These are phyloP conservation scores for Hecatera dysodea DNA, from an alignment of 2,888 invertebrate species.

Conservation along the genomic window DNA sequence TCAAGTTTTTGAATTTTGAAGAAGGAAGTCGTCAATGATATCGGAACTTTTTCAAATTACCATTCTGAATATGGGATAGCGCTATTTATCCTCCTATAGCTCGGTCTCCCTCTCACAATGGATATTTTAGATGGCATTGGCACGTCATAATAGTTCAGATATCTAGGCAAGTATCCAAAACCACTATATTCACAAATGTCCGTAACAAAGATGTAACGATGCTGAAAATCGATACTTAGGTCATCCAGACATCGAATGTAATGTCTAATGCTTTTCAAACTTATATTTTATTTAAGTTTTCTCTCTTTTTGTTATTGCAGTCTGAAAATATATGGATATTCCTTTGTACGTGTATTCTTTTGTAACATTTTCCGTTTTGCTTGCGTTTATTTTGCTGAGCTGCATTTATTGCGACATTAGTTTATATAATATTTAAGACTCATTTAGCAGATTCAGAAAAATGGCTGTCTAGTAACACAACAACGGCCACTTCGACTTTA, in stretches of 20 bases:
- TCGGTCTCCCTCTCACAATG: no score
- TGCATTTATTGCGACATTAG: neutral
- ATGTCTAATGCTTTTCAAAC: conserved; percentile 53
- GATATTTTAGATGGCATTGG: no score
- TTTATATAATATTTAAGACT: no score
- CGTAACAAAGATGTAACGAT: conserved; percentile 29
- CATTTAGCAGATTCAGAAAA: no score
- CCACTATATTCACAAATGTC: neutral
- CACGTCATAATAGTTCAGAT: neutral
- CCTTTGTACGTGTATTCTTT: conserved; percentile 5
- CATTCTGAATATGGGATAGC: no score
- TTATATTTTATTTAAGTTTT: conserved; percentile 53
- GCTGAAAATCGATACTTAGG: conserved; percentile 47
- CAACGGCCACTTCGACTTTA: no score
- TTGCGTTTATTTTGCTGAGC: neutral
- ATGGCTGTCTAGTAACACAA: no score
- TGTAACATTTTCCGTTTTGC: neutral
- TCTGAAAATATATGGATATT: conserved; percentile 17
- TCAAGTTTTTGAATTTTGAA: no score
- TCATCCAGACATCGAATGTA: conserved; percentile 39
- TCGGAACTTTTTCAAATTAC: no score
- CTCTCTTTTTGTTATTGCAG: conserved; percentile 17
- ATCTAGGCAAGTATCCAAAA: conserved; percentile 5
- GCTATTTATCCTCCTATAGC: no score
- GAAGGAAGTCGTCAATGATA: no score